phyloP scores from a whole-genome alignment of 2,113 vertebrate genomes.

The Pimephales promelas region DNA sequence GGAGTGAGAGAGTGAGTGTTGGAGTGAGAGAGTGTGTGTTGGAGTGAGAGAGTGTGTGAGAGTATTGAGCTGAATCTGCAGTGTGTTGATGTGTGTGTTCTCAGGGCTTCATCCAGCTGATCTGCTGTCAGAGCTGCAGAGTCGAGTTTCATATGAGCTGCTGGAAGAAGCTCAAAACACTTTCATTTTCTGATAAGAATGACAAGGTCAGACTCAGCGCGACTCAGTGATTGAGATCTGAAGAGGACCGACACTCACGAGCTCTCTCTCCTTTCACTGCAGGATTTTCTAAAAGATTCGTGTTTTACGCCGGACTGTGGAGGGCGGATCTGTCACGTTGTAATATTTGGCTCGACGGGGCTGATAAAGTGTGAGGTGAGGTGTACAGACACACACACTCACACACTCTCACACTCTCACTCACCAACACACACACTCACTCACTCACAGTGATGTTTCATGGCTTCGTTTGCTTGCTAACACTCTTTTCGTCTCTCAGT shows the following conservation, averaged over 20 bases:
- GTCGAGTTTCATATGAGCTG: slow-evolving; percentile 92
- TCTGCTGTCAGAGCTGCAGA: slow-evolving; percentile 85
- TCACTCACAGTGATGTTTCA: background rate
- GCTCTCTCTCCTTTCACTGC: slow-evolving; percentile 36
- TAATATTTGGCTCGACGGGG: slow-evolving; percentile 84
- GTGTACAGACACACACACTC: background rate
- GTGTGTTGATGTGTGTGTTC: background rate
- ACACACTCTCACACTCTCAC: too few species aligned
- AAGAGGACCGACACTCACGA: background rate
- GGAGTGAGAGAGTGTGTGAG: rapidly evolving
- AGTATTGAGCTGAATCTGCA: too few species aligned
- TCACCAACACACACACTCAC: too few species aligned
- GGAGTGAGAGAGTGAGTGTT: background rate
- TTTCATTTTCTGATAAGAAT: slow-evolving; percentile 82
- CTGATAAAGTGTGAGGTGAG: slow-evolving; percentile 89
- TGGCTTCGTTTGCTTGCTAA: background rate
- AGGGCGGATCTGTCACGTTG: slow-evolving; percentile 85
- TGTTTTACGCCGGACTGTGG: slow-evolving; percentile 94
- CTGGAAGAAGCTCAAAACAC: slow-evolving; percentile 89
- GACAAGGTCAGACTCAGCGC: slow-evolving; percentile 84
- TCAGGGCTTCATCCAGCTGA: slow-evolving; percentile 89
- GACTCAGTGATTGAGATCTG: background rate
- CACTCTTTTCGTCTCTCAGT: slow-evolving; percentile 75
- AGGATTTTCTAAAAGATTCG: slow-evolving; percentile 87
- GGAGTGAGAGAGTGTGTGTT: rapidly evolving